Evolutionary conservation across 2,113 vertebrate species (phyloP), one percentile per base, ranked within the genome.

Genomic region (Orycteropus afer): DNA sequence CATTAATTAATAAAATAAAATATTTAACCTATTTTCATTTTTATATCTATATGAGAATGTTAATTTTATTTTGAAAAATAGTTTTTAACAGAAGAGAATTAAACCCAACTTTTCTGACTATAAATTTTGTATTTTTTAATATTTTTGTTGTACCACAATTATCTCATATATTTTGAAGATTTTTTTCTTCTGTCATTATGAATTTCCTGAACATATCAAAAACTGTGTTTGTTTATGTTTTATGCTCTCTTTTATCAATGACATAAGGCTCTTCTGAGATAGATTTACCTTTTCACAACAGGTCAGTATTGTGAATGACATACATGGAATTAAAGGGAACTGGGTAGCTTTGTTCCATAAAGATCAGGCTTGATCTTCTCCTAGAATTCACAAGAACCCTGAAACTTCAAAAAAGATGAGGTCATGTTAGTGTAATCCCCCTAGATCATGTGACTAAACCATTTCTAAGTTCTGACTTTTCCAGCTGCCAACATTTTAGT

Each of bases 211-310:
- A 40, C 1, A n/a, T 20, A 57, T 93, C 14, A 90, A 88, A 88
- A 91, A n/a, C n/a, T 13, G 85, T 89, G 29, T 40, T 12, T 61
- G 23, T 63, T 90, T 88, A 88, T 5, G 81, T 73, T 74, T 71
- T 81, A n/a, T 78, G 42, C 51, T 61, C 10, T 91, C 51, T 45
- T 90, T 76, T 65, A 42, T 63, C 18, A 81, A 80, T 12, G 25
- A 71, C 45, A n/a, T 40, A 88, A 78, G 1, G 55, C 22, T 53
- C 18, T 77, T 17, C 13, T 23, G 37, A 14, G 67, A 92, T 49
- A 61, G 32, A 65, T 78, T 76, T 77, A 55, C n/a, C 7, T 82
- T 96, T 89, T 63, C 7, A 32, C 18, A 95, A n/a, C 0, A 92
- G 7, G 14, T 14, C 20, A 5, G 11, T 82, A 32, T n/a, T 83